Base-by-base conservation (phyloP, 2,888 invertebrate genomes). In the Troides oblongomaculatus region DNA sequence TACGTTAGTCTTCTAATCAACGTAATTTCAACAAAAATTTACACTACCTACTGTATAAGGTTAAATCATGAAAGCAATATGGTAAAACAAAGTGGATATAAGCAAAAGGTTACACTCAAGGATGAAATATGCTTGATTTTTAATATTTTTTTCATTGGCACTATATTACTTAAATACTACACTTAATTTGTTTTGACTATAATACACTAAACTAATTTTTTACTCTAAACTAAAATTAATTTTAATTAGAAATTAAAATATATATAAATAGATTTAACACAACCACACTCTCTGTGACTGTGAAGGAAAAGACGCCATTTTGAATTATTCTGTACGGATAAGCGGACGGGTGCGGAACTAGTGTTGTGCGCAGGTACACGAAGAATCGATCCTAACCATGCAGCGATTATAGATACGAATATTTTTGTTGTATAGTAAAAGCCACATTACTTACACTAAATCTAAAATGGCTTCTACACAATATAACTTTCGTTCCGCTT, bases 31-130 rank as follows among this genome's bases (percentile, higher is more conserved):
- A 71, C 74, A 76, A 78, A 81, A 79, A 76, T 81, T 81, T 78
- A 82, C 79, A 78, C 76, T 79, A 77, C 72, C 78, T 76, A 77
- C 72, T 79, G 76, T 77, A 74, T 78, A 78, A 76, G 74, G 77
- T 79, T 78, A 75, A 76, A 30, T 69, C 80, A 82, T 82, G 83
- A 84, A 81, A 83, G 83, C 89, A 90, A 90, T 91, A 90, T 88
- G 90, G 88, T 86, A 89, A 88, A 87, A 88, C 88, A 89, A 90
- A 88, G 88, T 89, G 81, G 79, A 86, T 80, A 80, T 84, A 64
- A 56, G 53, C 39, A 84, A 90, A 91, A 90, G 90, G 90, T 91
- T 91, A 90, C 88, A 90, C 88, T 87, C 89, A 88, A 90, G 88
- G 89, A 90, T 90, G 86, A 87, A 88, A 84, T 86, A 85, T 84